Evolutionary conservation across 2,888 invertebrate genomes (phyloP), one percentile per base, ranked within the genome.

Genomic region (Galerucella pusilla): DNA sequence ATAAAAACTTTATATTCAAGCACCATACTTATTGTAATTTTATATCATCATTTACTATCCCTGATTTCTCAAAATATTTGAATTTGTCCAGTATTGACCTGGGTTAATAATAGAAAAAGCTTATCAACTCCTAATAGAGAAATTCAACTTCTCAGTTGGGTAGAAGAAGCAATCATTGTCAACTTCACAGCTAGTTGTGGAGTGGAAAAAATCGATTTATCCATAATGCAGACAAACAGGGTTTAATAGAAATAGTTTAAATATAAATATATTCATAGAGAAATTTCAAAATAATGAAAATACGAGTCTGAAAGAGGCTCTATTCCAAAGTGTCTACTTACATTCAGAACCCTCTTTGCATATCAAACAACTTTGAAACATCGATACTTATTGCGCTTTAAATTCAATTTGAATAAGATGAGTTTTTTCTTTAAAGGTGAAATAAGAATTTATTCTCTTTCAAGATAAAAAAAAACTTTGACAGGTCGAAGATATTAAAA

Each of bases 361-460:
- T 74, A 71, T 74, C 74, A 74, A 74, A 76, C 74, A 74, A 63
- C 65, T 74, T 71, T 71, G 65, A 66, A 60, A 76, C 71, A 71
- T 69, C 68, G 65, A 76, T 72, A 64, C 68, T 74, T 72, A 76
- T 76, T 72, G 68, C 68, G 61, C 16, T 49, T 72, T 74, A 74
- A 72, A 76, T 76, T 72, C 72, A 71, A 76, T 76, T 74, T 71
- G 61, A 74, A 72, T 65, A 72, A 71, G 74, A 74, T 65, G 76
- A 76, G 70, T 70, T 71, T 76, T 70, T 71, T 76, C 63, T 28
- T 61, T 42, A 52, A 61, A 74, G 68, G 59, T 64, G 68, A 14
- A 64, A 73, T 35, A 25, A 54, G 68, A 73, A 64, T 73, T 68
- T 52, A 72, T 72, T 61, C 61, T 64, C 61, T 52, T 45, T 73